Evolutionary conservation across 2,797 vertebrate species (phyloP).

Genomic region (Manis javanica): DNA sequence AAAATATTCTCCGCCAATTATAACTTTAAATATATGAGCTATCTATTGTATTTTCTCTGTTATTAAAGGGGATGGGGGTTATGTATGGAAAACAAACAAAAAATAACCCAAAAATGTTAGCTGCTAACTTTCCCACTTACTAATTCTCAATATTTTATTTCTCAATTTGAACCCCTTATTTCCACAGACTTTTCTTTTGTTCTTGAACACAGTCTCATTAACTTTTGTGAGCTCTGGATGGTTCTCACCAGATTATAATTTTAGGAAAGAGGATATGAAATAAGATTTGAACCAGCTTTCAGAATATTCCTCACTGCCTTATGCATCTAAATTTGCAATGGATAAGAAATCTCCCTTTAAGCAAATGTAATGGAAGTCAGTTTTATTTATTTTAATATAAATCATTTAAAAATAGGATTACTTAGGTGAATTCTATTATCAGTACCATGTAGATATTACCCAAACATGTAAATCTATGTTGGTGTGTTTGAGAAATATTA

Average conservation of each 20-base stretch:
- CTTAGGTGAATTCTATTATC: not conserved
- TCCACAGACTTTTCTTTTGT: not conserved
- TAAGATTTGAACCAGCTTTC: not conserved
- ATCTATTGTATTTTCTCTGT: not conserved
- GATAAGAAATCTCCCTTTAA: not conserved
- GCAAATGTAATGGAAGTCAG: not conserved
- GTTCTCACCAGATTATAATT: not conserved
- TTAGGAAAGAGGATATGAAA: not conserved
- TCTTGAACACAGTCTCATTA: not conserved
- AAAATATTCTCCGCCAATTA: not conserved
- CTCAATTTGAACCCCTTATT: not conserved
- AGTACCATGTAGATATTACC: not conserved
- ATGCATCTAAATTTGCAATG: not conserved
- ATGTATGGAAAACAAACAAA: not conserved
- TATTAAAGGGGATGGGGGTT: not conserved
- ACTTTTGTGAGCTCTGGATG: not conserved
- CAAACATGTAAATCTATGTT: not conserved
- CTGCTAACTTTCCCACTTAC: not conserved
- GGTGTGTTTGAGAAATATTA: not conserved
- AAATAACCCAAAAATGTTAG: not conserved
- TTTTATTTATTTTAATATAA: not conserved
- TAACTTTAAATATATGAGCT: not conserved
- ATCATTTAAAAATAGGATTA: not conserved
- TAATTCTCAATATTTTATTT: not conserved
- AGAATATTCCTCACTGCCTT: not conserved